These are phyloP conservation scores for Julus scandinavius DNA, from an alignment of 2,888 invertebrate species.

Conservation along the genomic window DNA sequence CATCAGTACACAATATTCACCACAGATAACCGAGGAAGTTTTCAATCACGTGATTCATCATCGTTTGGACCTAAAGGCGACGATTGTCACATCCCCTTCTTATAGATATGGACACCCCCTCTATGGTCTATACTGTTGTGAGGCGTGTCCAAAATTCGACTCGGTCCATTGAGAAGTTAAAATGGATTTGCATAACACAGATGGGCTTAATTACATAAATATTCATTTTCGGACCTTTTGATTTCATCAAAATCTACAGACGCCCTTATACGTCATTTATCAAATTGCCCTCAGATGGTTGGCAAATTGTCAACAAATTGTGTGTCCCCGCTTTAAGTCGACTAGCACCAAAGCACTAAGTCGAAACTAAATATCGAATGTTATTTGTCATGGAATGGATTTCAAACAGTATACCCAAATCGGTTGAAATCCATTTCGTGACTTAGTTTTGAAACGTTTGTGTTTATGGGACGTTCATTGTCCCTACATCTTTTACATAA, in stretches of 20 bases:
- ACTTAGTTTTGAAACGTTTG: neutral
- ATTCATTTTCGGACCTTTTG: too few species aligned
- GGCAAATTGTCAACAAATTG: neutral
- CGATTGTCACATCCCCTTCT: neutral
- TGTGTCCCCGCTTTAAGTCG: neutral
- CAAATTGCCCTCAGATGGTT: neutral
- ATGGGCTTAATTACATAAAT: too few species aligned
- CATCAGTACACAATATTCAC: too few species aligned
- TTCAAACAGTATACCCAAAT: neutral
- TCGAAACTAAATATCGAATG: neutral
- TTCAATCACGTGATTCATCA: slow-evolving; percentile 2
- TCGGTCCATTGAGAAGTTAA: neutral
- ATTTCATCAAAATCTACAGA: too few species aligned
- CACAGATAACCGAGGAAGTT: neutral
- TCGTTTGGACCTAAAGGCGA: neutral
- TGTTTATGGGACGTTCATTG: too few species aligned
- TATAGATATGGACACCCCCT: neutral
- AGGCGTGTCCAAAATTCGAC: neutral
- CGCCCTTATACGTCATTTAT: neutral
- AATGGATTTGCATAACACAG: neutral
- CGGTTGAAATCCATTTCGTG: too few species aligned
- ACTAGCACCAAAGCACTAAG: neutral
- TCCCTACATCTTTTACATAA: too few species aligned
- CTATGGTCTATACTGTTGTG: too few species aligned
- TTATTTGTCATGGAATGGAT: neutral